Conservation (phyloP, 2,797 vertebrate genomes). For the Anguilla marmorata region DNA sequence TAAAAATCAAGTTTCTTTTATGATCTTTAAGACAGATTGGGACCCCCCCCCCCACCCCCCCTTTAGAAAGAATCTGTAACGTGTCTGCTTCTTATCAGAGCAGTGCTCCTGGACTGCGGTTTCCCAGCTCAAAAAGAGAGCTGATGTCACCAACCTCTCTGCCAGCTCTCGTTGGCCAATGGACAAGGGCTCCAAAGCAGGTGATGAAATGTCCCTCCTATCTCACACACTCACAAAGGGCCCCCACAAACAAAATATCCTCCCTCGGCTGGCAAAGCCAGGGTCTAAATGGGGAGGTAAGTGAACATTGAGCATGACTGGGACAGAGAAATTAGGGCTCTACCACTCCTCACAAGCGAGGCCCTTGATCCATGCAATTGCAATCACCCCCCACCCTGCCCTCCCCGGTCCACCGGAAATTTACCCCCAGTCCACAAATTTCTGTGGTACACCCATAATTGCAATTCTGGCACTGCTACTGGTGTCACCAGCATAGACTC, state of each 20-base stretch:
- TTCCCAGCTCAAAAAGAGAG: neutral
- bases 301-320: neutral
- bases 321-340: neutral
- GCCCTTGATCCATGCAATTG: neutral
- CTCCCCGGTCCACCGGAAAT: too few relatives aligned
- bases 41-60: neutral
- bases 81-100: neutral
- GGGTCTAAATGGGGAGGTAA: neutral
- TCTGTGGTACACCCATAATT: too few relatives aligned
- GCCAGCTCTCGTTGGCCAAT: slow-evolving; percentile 7
- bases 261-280: neutral
- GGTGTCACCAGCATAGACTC: too few relatives aligned
- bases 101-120: neutral
- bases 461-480: too few relatives aligned
- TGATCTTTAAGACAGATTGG: neutral
- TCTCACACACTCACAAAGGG: slow-evolving; percentile 11
- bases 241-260: neutral
- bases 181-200: neutral
- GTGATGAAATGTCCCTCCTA: slow-evolving; percentile 16
- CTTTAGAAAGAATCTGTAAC: neutral
- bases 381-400: too few relatives aligned
- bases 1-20: neutral
- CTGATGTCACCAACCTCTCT: neutral
- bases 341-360: neutral
- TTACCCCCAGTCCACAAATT: too few relatives aligned